Percentiles rank a stretch among this genome's conserved stretches.
Evolutionary conservation across 2,888 invertebrate species (phyloP).

Genomic region (Aricia artaxerxes): DNA sequence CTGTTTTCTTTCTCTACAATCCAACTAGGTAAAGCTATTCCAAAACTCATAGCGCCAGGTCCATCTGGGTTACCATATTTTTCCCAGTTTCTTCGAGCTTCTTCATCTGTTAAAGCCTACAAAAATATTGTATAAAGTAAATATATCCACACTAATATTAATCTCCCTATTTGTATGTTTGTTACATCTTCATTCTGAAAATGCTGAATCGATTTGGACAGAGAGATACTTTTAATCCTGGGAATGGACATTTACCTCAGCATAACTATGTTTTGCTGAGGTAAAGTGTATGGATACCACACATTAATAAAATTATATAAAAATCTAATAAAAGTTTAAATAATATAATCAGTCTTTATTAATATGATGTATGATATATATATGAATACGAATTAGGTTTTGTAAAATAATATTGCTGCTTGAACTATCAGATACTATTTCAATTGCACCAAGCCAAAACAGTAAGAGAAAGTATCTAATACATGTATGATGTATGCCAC

Average conservation of each 20-base stretch:
- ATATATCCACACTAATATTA: background rate
- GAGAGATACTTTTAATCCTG: too few relatives aligned
- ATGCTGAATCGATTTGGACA: too few relatives aligned
- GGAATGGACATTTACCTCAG: too few relatives aligned
- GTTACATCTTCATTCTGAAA: too few relatives aligned
- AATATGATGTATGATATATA: too few relatives aligned
- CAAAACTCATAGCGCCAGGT: slow-evolving; percentile 99
- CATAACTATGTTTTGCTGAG: too few relatives aligned
- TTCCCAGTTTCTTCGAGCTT: slow-evolving; percentile 98
- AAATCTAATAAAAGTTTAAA: too few relatives aligned
- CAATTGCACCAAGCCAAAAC: background rate
- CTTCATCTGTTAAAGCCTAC: slow-evolving; percentile 97
- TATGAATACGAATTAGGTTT: too few relatives aligned
- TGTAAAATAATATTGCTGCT: background rate
- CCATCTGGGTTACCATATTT: slow-evolving; percentile 99
- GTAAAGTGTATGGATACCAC: too few relatives aligned
- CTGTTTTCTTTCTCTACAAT: slow-evolving; percentile 99
- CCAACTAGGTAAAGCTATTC: slow-evolving; percentile 99
- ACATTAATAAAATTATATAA: too few relatives aligned
- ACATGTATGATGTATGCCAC: background rate
- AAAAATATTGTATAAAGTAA: slow-evolving; percentile 36
- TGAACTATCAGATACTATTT: background rate
- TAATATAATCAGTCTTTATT: too few relatives aligned
- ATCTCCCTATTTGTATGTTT: too few relatives aligned
- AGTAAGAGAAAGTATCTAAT: background rate